Evolutionary conservation across 1,140 invertebrate genomes (phyloP).

Genomic region (Anastatus disparis): DNA sequence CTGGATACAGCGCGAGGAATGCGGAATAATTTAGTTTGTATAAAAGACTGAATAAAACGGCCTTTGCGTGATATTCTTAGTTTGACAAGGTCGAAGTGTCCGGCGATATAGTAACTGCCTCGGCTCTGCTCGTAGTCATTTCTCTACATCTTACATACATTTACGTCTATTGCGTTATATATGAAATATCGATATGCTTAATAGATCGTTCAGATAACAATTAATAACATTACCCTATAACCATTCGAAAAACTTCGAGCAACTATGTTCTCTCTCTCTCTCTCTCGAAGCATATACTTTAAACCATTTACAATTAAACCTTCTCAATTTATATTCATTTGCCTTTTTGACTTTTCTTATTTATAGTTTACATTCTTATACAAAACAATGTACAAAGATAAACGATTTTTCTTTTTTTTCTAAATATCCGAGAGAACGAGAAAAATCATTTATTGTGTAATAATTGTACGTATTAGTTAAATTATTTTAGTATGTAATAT

Average conservation of each 20-base stretch:
- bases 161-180: neutral
- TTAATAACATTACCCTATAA: constrained; percentile 9
- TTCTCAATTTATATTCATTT: neutral
- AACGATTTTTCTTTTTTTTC: too few relatives aligned
- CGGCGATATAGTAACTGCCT: too few relatives aligned
- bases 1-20: constrained; percentile 1
- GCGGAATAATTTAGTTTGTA: constrained; percentile 23
- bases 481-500: too few relatives aligned
- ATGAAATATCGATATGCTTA: constrained; percentile 23
- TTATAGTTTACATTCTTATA: too few relatives aligned
- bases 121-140: too few relatives aligned
- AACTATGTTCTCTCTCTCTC: too few relatives aligned
- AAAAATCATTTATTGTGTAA: too few relatives aligned
- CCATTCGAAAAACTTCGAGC: neutral
- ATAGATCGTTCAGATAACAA: constrained; percentile 26
- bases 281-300: too few relatives aligned
- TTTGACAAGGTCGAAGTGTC: constrained; percentile 29
- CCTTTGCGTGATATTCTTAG: constrained; percentile 29
- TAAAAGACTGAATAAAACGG: neutral
- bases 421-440: too few relatives aligned
- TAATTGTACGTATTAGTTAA: too few relatives aligned
- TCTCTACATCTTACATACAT: neutral
- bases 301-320: neutral
- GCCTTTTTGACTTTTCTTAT: neutral
- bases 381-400: too few relatives aligned